A percentile compares a stretch with the other conserved stretches of the same genome.
phyloP scores from a whole-genome alignment of 2,113 vertebrate genomes.

The Etheostoma spectabile region DNA sequence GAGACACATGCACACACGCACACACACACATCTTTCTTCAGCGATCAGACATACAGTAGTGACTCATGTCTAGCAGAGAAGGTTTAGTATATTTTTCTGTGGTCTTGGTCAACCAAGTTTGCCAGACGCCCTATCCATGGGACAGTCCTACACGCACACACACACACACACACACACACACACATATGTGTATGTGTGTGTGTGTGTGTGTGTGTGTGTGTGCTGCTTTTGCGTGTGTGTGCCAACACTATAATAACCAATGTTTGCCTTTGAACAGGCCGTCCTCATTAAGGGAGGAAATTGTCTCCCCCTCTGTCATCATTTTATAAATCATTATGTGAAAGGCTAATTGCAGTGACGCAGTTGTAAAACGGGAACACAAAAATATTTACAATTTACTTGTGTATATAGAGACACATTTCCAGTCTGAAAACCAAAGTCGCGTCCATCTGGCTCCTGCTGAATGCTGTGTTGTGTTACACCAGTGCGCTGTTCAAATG shows the following conservation, averaged over 20 bases:
- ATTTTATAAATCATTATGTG: constrained; percentile 72
- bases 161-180: background rate
- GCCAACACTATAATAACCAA: constrained; percentile 49
- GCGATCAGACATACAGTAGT: constrained; percentile 47
- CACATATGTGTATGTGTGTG: constrained; percentile 26
- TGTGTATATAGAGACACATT: constrained; percentile 45
- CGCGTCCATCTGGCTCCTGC: constrained; percentile 57
- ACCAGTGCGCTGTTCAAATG: constrained; percentile 58
- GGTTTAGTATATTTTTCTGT: constrained; percentile 75
- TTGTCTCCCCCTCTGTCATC: constrained; percentile 62
- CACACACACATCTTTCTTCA: constrained; percentile 54
- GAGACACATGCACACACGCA: background rate
- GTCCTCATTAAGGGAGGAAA: constrained; percentile 65
- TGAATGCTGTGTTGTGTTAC: constrained; percentile 66
- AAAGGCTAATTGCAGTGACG: constrained; percentile 67
- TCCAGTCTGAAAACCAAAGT: constrained; percentile 52
- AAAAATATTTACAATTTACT: constrained; percentile 72
- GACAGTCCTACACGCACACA: constrained; percentile 31
- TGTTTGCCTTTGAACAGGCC: constrained; percentile 53
- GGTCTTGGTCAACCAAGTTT: constrained; percentile 73
- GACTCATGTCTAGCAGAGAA: constrained; percentile 81
- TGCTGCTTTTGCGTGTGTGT: constrained; percentile 1
- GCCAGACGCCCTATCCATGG: constrained; percentile 36
- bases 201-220: constrained; percentile 21
- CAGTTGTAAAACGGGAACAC: constrained; percentile 47